Conservation (phyloP, 2,113 vertebrate genomes). For the Lepidothrix coronata region DNA sequence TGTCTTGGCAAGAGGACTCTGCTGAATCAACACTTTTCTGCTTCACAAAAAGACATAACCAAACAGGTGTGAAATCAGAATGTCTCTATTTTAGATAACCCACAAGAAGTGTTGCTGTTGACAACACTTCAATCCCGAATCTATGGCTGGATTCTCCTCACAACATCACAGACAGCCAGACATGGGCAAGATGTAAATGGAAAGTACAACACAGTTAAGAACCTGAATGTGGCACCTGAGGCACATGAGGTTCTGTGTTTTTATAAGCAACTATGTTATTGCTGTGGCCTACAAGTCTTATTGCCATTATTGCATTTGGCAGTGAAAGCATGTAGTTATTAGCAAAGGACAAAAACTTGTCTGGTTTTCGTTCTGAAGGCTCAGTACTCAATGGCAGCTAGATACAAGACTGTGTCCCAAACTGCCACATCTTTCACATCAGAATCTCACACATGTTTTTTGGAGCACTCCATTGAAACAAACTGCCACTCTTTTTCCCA, state of each 20-base stretch:
- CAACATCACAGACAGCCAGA: background rate
- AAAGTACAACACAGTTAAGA: background rate
- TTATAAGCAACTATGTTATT: conserved; percentile 8
- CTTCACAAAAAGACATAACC: background rate
- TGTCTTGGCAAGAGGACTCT: background rate
- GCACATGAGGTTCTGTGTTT: background rate
- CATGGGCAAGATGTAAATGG: background rate
- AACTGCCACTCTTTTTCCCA: background rate
- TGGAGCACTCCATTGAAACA: background rate
- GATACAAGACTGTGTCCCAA: background rate
- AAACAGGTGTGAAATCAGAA: background rate
- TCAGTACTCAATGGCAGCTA: background rate
- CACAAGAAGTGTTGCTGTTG: background rate
- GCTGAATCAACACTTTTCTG: background rate
- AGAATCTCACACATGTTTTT: background rate
- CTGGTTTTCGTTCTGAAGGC: background rate
- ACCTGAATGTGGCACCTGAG: background rate
- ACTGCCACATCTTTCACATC: background rate
- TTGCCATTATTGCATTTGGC: background rate
- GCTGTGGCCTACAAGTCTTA: background rate
- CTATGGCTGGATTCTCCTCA: background rate
- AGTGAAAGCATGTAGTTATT: background rate
- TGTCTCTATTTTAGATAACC: background rate
- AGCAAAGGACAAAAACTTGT: background rate
- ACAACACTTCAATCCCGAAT: background rate